Evolutionary conservation across 2,888 invertebrate species (phyloP).

Genomic region (Callyntrura sp.): DNA sequence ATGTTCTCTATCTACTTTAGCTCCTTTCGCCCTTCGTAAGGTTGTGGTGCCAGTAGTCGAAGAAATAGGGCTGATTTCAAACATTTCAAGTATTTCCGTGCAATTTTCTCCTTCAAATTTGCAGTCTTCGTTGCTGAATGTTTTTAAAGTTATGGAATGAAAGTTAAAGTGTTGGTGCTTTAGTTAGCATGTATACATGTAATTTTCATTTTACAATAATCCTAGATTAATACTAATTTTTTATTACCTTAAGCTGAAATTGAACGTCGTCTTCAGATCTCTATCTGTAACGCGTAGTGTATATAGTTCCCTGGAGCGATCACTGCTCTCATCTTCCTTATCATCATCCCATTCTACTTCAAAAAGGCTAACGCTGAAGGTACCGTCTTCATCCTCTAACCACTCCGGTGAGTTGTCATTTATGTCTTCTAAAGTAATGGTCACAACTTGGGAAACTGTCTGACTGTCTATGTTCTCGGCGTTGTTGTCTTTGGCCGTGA

Average conservation of each 20-base stretch:
- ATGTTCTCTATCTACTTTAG: conserved; percentile 65
- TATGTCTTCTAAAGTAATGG: conserved; percentile 83
- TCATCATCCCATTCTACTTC: conserved; percentile 29
- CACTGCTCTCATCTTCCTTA: conserved; percentile 55
- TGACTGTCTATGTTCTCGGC: neutral
- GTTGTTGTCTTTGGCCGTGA: conserved; percentile 79
- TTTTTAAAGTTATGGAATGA: neutral
- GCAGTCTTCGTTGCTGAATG: conserved; percentile 84
- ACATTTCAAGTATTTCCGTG: conserved; percentile 41
- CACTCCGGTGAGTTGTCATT: conserved; percentile 84
- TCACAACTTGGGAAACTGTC: conserved; percentile 5
- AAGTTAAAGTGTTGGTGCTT: too few species aligned
- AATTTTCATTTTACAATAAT: neutral
- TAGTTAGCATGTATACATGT: neutral
- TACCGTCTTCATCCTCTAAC: conserved; percentile 24
- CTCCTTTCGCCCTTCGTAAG: conserved; percentile 35
- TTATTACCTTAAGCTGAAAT: conserved; percentile 88
- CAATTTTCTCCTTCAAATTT: conserved; percentile 86
- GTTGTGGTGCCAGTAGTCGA: conserved; percentile 48
- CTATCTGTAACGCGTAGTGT: conserved; percentile 88
- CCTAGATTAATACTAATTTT: conserved; percentile 84
- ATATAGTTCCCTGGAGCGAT: conserved; percentile 75
- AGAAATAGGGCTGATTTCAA: conserved; percentile 39
- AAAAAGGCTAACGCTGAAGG: neutral
- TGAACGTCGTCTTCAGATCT: conserved; percentile 88